Evolutionary conservation across 1,140 invertebrate species (phyloP).

Genomic region (Ooceraea biroi): DNA sequence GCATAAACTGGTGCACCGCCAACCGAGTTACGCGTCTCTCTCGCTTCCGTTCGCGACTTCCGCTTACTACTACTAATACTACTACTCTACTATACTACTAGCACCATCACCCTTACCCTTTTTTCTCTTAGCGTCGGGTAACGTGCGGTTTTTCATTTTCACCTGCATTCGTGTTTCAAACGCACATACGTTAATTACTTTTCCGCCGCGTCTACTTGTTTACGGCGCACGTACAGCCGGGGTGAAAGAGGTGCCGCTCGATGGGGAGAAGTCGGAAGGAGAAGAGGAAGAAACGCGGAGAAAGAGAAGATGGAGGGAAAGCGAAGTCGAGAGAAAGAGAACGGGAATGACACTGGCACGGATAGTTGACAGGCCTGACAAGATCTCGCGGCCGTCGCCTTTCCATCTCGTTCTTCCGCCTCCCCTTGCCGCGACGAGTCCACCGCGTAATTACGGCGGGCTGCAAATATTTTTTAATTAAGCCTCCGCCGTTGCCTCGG

Average conservation of each 20-base stretch:
- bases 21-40: constrained; percentile 23
- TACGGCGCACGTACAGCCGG: constrained; percentile 21
- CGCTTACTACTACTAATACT: neutral
- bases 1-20: constrained; percentile 45
- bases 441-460: constrained; percentile 58
- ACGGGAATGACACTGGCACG: neutral
- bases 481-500: constrained; percentile 31
- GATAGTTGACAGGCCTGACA: constrained; percentile 47
- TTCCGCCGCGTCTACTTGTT: constrained; percentile 53
- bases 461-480: constrained; percentile 76
- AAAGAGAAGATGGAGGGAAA: neutral
- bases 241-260: constrained; percentile 20
- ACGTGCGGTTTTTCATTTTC: constrained; percentile 58
- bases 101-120: neutral
- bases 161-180: constrained; percentile 52
- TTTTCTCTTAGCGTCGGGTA: neutral
- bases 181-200: constrained; percentile 64
- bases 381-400: constrained; percentile 7
- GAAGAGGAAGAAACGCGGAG: neutral
- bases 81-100: no score
- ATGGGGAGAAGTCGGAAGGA: constrained; percentile 20
- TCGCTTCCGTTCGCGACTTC: constrained; percentile 25
- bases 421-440: neutral
- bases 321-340: neutral
- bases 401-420: constrained; percentile 20